Base-by-base conservation (phyloP, 1,140 invertebrate species). In the Cotesia typhae region DNA sequence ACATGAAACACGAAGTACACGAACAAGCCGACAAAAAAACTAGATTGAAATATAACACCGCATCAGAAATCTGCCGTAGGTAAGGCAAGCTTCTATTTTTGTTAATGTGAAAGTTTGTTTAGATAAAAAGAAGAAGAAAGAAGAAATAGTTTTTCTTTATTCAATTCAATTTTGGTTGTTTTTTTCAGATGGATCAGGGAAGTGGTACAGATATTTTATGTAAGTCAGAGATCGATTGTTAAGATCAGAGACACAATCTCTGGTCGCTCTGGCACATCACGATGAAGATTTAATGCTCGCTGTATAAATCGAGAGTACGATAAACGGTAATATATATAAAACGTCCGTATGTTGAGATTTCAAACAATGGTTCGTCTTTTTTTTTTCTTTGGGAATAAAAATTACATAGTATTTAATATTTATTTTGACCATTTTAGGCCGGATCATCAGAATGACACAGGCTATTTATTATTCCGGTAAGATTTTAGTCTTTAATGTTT, bases 1-100 rank as follows among this genome's bases (percentile, higher is more conserved):
- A 53, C 38, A 20, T 53, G 28, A 35, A 65, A 66, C 70, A 71
- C 70, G 61, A 47, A 51, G 51, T 83, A 83, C 83, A 83, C 83
- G 80, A 83, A 80, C 80, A 77, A 63, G 79, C 75, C 67, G 67
- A 41, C 52, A 80, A 76, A 78, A 75, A 74, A 76, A 60, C 71
- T 75, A 82, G 81, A 85, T 85, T 85, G 82, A 85, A 85, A 84
- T 85, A 85, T 85, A 84, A 84, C 82, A 76, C 75, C 7, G 12
- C 36, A 28, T 20, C 20, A 74, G 64, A 60, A 67, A 74, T 74
- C 74, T 71, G 51, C 57, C 28, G 28, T 28, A 28, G 28, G 28
- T 28, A 28, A 28, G 3, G 2, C 28, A 28, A 28, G 28, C 28
- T 28, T 28, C 28, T 28, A 28, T 28, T 28, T 28, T 28, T 28